Conservation (phyloP, 1,140 invertebrate genomes). For the Drosophila seguyi region DNA sequence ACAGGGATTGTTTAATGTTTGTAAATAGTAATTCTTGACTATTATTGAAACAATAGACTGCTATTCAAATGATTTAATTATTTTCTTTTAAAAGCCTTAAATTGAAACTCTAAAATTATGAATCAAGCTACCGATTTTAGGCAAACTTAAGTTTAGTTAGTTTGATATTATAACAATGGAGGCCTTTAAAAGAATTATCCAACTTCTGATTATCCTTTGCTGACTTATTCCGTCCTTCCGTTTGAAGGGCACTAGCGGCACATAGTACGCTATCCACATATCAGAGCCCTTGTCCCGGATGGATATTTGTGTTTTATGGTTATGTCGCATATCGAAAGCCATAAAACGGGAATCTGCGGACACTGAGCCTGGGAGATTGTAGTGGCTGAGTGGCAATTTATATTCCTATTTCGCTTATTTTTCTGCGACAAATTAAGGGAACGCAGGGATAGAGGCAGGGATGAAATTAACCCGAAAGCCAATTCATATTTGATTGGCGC, state of each 20-base stretch:
- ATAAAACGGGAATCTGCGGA: slow-evolving; percentile 40
- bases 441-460: background rate
- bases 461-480: slow-evolving; percentile 56
- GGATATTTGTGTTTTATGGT: slow-evolving; percentile 63
- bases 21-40: background rate
- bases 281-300: background rate
- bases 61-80: background rate
- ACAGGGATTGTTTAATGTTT: background rate
- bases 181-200: slow-evolving; percentile 9
- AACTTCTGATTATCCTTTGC: slow-evolving; percentile 1
- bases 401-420: slow-evolving; percentile 62
- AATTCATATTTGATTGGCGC: slow-evolving; percentile 76
- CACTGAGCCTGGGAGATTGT: slow-evolving; percentile 6
- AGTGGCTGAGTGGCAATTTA: slow-evolving; percentile 44
- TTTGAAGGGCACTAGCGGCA: slow-evolving; percentile 23
- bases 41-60: background rate
- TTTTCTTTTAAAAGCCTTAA: too few relatives aligned
- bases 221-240: slow-evolving; percentile 11
- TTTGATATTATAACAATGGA: too few relatives aligned
- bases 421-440: slow-evolving; percentile 39
- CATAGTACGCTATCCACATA: slow-evolving; percentile 26
- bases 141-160: too few relatives aligned
- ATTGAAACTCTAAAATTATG: too few relatives aligned
- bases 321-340: slow-evolving; percentile 52
- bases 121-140: too few relatives aligned